Evolutionary conservation across 1,140 invertebrate species (phyloP).

Genomic region (Papilio machaon): DNA sequence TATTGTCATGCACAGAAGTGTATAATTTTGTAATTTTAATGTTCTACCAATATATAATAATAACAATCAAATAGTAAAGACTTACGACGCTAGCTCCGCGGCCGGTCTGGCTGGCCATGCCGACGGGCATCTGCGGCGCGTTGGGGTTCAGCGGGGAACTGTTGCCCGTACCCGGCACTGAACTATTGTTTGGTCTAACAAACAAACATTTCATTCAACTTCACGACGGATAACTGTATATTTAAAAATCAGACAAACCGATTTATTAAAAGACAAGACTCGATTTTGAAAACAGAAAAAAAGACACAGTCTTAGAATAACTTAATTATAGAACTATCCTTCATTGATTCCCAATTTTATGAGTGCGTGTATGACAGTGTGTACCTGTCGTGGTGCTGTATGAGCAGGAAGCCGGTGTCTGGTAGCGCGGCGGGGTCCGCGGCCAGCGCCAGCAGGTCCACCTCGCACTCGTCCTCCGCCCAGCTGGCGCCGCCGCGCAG

Average conservation of each 20-base stretch:
- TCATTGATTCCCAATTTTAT: slow-evolving; percentile 8
- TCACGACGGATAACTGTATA: neutral
- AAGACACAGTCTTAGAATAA: too few relatives aligned
- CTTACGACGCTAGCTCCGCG: slow-evolving; percentile 94
- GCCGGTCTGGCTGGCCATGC: slow-evolving; percentile 91
- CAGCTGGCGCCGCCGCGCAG: slow-evolving; percentile 93
- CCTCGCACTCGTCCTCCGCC: slow-evolving; percentile 97
- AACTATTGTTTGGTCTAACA: slow-evolving; percentile 62
- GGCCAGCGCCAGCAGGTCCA: slow-evolving; percentile 94
- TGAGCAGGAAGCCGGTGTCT: slow-evolving; percentile 94
- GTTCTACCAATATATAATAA: neutral
- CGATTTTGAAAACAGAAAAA: too few relatives aligned
- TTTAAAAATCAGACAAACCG: too few relatives aligned
- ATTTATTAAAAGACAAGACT: too few relatives aligned
- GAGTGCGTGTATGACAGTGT: slow-evolving; percentile 5
- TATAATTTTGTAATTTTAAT: neutral
- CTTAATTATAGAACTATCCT: neutral
- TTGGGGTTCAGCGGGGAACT: slow-evolving; percentile 79
- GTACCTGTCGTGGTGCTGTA: slow-evolving; percentile 92
- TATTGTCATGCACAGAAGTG: too few relatives aligned
- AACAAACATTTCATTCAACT: neutral
- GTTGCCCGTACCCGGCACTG: slow-evolving; percentile 73
- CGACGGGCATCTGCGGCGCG: slow-evolving; percentile 84
- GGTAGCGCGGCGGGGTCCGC: slow-evolving; percentile 89
- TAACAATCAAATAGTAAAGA: slow-evolving; percentile 45